These are phyloP conservation scores for Philaethria dido DNA, from an alignment of 2,888 invertebrate species.

Conservation along the genomic window DNA sequence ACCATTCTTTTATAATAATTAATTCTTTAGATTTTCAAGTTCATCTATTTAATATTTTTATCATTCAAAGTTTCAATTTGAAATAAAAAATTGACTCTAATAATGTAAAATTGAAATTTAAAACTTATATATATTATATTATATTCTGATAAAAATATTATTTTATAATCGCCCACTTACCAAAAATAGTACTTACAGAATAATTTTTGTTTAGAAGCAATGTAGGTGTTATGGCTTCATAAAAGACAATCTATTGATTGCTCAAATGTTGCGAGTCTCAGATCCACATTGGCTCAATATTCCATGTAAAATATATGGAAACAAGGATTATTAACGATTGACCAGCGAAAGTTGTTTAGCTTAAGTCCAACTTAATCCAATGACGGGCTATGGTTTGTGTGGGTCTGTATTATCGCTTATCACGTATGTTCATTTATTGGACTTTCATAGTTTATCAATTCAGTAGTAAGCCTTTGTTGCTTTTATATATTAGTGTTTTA, in stretches of 20 bases:
- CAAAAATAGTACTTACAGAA: constrained; percentile 54
- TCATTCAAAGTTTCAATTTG: too few species aligned
- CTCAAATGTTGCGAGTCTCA: constrained; percentile 58
- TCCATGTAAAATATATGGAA: not conserved
- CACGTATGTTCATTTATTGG: constrained; percentile 42
- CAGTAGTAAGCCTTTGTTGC: constrained; percentile 26
- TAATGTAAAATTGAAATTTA: not conserved
- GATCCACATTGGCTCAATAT: constrained; percentile 18
- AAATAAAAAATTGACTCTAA: too few species aligned
- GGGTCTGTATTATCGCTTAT: not conserved
- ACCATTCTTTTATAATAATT: too few species aligned
- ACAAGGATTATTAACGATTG: too few species aligned
- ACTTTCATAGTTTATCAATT: constrained; percentile 44
- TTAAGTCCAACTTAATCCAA: too few species aligned
- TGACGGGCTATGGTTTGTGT: not conserved
- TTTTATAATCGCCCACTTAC: constrained; percentile 29
- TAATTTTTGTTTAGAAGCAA: constrained; percentile 54
- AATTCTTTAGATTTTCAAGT: too few species aligned
- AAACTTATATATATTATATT: not conserved
- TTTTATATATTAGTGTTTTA: constrained; percentile 26
- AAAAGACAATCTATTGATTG: constrained; percentile 66
- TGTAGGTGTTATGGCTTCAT: constrained; percentile 49
- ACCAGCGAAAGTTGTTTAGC: too few species aligned
- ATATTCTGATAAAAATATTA: not conserved
- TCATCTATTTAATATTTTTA: too few species aligned